Base-by-base conservation (phyloP, 2,888 invertebrate genomes). In the Meghimatium bilineatum region DNA sequence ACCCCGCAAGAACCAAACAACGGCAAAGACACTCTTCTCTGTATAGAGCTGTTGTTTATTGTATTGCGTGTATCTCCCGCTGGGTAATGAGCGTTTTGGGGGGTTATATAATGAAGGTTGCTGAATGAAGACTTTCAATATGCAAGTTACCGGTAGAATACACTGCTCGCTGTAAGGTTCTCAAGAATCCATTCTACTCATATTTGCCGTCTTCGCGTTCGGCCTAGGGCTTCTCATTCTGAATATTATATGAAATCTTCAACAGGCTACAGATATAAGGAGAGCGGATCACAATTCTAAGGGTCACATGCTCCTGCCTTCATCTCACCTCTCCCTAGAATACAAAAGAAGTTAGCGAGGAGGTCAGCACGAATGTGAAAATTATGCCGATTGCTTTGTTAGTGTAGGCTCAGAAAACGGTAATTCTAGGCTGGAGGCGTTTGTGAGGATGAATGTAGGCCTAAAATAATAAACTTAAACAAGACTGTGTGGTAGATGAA, bases 371-470 rank as follows among this genome's bases (percentile, higher is more conserved):
- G 49, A 74, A 74, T 52, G 20, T 20, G 32, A 44, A 72, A 72
- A 72, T n/a, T 49, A 72, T 44, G 44, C 72, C 29, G n/a, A n/a
- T 26, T 12, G 72, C n/a, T n/a, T 72, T 38, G 72, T 72, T 72
- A 23, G 20, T 34, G 20, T 36, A 36, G 29, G 32, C 23, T 8
- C 20, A 20, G 38, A 69, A 34, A 36, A 23, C 36, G 38, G 36
- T 69, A 38, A 23, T 69, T 69, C 69, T 69, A 36, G 36, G 34
- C 69, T 36, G 23, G 20, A 34, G 36, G 23, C 60, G n/a, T 63
- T n/a, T 63, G 23, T 23, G 5, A 26, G n/a, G 3, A 3, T 17
- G n/a, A n/a, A 6, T 63, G n/a, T 63, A n/a, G n/a, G 60, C 60
- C 60, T 23, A n/a, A 26, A 63, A 63, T 63, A 26, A 2, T 63